phyloP scores from a whole-genome alignment of 2,113 vertebrate genomes.

The Prolemur simus region DNA sequence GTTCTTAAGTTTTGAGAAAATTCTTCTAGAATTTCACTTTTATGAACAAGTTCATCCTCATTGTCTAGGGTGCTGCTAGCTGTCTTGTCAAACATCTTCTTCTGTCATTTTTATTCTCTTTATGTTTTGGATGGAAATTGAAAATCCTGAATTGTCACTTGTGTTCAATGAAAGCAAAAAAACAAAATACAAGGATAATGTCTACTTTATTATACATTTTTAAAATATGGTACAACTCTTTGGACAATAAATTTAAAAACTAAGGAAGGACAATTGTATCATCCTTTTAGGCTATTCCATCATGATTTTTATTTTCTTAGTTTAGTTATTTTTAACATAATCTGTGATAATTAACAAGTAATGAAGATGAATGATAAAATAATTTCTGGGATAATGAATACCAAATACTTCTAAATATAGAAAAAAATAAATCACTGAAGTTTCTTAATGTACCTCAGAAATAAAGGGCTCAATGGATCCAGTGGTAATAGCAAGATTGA shows the following conservation, averaged over 20 bases:
- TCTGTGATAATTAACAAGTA: background rate
- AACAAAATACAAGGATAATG: background rate
- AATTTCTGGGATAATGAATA: background rate
- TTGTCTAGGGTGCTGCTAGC: background rate
- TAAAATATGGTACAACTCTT: background rate
- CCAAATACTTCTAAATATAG: background rate
- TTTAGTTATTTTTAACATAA: background rate
- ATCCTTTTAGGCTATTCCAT: background rate
- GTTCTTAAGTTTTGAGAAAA: conserved; percentile 12
- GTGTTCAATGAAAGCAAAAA: background rate
- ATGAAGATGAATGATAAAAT: background rate
- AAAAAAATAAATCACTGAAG: background rate
- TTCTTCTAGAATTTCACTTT: background rate
- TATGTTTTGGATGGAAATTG: background rate
- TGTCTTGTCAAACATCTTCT: background rate
- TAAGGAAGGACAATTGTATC: background rate
- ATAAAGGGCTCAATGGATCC: background rate
- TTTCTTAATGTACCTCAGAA: background rate
- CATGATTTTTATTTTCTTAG: background rate
- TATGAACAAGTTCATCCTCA: background rate
- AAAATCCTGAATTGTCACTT: background rate
- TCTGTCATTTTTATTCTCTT: background rate
- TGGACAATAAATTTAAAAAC: background rate
- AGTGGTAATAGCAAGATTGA: background rate
- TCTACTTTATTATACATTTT: background rate